phyloP scores from a whole-genome alignment of 2,113 vertebrate genomes.

The Cephalopterus ornatus region DNA sequence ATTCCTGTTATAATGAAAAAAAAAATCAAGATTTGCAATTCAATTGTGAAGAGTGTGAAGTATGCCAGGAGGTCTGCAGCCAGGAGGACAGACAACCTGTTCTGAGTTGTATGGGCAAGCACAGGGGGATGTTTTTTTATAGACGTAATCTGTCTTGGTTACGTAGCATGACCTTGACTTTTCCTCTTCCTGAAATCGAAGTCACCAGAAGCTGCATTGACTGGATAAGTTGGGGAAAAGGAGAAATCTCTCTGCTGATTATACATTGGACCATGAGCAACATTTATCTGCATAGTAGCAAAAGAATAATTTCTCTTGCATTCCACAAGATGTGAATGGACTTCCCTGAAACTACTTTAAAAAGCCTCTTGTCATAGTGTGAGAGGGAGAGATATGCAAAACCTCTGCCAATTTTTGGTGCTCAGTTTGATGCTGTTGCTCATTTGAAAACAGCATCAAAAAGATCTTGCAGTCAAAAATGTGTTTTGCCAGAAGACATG shows the following conservation, averaged over 20 bases:
- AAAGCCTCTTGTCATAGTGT: background rate
- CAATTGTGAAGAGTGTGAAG: background rate
- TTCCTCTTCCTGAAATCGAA: background rate
- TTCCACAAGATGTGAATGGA: background rate
- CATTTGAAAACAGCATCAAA: conserved; percentile 7
- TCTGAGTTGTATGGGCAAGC: background rate
- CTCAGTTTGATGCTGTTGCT: background rate
- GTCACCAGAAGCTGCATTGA: background rate
- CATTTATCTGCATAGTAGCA: background rate
- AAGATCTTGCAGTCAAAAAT: background rate
- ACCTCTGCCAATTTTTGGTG: background rate
- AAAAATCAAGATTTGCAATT: background rate
- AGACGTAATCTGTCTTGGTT: background rate
- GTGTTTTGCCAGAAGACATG: background rate
- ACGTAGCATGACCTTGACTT: background rate
- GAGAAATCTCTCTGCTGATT: background rate
- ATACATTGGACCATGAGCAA: background rate
- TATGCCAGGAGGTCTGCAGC: background rate
- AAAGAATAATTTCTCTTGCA: background rate
- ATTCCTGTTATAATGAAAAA: background rate
- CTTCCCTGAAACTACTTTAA: background rate
- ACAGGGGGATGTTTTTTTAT: fast-evolving
- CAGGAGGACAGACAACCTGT: background rate
- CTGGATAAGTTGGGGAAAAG: background rate
- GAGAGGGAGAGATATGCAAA: background rate